A percentile compares a stretch with the other conserved stretches of the same genome.
These are phyloP conservation scores for Tauraco erythrolophus DNA, from an alignment of 2,113 vertebrate genomes.

Conservation along the genomic window DNA sequence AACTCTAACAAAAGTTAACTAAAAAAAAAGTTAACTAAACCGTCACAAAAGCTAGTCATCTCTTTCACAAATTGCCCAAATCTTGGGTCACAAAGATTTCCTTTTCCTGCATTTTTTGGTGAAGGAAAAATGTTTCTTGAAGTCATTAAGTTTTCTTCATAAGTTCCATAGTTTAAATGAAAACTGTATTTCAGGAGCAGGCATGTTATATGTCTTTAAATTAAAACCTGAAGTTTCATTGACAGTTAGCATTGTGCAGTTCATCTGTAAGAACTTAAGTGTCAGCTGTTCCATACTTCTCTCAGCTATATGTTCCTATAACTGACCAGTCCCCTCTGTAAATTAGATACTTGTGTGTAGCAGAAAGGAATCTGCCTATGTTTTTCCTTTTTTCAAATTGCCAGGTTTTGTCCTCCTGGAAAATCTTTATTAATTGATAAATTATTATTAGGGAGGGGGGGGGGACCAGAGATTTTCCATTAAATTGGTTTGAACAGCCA, in stretches of 20 bases:
- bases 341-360: not conserved
- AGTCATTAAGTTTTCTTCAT: not conserved
- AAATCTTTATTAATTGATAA: not conserved
- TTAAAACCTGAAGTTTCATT: not conserved
- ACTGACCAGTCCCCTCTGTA: not conserved
- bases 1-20: too few species aligned
- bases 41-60: not conserved
- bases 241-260: not conserved
- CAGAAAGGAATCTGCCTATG: not conserved
- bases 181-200: not conserved
- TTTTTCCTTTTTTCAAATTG: not conserved
- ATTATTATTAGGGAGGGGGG: too few species aligned
- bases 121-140: not conserved
- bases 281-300: not conserved
- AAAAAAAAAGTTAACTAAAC: too few species aligned
- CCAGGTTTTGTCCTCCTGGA: not conserved
- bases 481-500: not conserved
- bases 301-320: not conserved
- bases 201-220: not conserved
- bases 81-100: not conserved
- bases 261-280: not conserved
- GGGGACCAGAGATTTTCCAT: not conserved
- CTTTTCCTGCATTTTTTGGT: not conserved
- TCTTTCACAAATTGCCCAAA: not conserved
- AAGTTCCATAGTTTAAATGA: not conserved